Conservation (phyloP, 2,888 invertebrate species). For the Athrips mouffetella region DNA sequence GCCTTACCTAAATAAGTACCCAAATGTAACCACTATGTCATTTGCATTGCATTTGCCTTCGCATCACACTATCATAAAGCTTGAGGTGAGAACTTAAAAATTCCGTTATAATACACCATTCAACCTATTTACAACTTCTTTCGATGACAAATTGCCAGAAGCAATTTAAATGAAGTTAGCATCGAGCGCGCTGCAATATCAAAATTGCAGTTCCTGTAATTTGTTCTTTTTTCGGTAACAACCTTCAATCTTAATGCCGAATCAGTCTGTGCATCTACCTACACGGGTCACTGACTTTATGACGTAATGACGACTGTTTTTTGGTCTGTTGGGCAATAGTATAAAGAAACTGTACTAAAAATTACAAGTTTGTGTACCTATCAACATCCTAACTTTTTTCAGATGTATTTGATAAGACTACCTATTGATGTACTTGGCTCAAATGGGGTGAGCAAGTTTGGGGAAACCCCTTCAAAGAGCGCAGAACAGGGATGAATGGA, state of each 20-base stretch:
- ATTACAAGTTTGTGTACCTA: no score
- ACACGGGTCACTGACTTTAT: conserved; percentile 19
- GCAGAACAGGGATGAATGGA: no score
- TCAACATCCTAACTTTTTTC: no score
- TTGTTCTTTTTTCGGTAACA: conserved; percentile 5
- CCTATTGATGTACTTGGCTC: no score
- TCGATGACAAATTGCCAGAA: conserved; percentile 1
- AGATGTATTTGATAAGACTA: no score
- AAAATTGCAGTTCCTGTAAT: conserved; percentile 15
- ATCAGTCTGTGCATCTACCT: not conserved
- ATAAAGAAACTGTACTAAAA: no score
- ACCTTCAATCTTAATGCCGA: conserved; percentile 8
- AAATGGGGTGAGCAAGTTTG: no score
- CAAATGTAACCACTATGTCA: not conserved
- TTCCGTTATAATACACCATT: conserved; percentile 2
- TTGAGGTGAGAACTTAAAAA: not conserved
- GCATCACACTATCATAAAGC: not conserved
- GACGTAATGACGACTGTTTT: not conserved
- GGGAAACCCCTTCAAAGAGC: no score
- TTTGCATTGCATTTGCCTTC: no score
- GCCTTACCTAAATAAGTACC: not conserved
- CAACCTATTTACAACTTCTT: not conserved
- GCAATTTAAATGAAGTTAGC: conserved; percentile 3
- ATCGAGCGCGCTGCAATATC: conserved; percentile 1
- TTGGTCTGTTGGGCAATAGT: not conserved